Conservation (phyloP, 2,113 vertebrate genomes). For the Raphicerus campestris region DNA sequence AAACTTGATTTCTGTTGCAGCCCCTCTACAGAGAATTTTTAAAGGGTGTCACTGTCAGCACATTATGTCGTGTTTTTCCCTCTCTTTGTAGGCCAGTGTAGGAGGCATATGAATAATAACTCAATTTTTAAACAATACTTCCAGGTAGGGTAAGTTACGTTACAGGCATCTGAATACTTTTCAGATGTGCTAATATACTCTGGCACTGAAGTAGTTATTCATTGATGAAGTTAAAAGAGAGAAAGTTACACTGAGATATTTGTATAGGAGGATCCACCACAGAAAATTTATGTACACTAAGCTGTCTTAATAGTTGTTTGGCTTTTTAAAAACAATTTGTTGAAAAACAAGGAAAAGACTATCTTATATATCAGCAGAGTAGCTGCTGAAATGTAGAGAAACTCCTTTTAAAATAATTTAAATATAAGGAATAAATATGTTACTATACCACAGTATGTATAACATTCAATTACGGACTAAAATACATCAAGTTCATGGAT, state of each 20-base stretch:
- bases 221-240: neutral
- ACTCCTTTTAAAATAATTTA: neutral
- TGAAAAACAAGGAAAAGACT: neutral
- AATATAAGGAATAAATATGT: neutral
- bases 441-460: neutral
- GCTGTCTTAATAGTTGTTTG: neutral
- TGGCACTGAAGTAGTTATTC: neutral
- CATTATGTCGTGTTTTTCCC: neutral
- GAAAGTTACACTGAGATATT: neutral
- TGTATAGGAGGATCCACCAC: neutral
- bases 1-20: neutral
- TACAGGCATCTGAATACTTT: neutral
- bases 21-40: neutral
- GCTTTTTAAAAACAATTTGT: neutral
- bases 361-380: neutral
- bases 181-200: neutral
- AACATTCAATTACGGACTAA: neutral
- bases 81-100: neutral
- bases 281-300: neutral
- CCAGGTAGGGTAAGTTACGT: neutral
- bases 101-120: neutral
- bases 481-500: neutral
- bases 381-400: neutral
- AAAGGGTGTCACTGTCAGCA: neutral
- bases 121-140: conserved; percentile 21